Base-by-base conservation (phyloP, 2,888 invertebrate species). In the Carpatolechia fugitivella region DNA sequence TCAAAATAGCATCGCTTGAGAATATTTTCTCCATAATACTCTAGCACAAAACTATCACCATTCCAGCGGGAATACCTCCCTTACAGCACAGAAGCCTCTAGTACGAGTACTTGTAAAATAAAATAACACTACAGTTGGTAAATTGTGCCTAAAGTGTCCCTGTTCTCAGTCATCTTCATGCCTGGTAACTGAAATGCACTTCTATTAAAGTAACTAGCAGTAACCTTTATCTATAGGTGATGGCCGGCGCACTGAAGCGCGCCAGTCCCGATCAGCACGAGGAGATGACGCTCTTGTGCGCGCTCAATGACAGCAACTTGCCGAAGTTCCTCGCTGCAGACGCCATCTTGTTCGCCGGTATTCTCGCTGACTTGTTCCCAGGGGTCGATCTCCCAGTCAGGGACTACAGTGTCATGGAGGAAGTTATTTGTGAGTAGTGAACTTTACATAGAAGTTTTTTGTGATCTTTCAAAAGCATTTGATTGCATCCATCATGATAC, bases 321-420 rank as follows among this genome's bases (percentile, higher is more conserved):
- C 97, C 98, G 0, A 98, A 98, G 81, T 97, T 98, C 79, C 82
- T 98, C 54, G 92, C 94, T 0, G 96, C 97, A 50, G 98, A 98
- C 76, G 95, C 95, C 0, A 76, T 94, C 18, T 89, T 98, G 0
- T 97, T 98, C 75, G 94, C 95, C 78, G 97, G 97, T 6, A 97
- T 98, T 65, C 85, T 98, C 16, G 94, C 95, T n/a, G 97, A 98
- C 88, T 85, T 98, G 58, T 98, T 98, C 76, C 97, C 98, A 0
- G 96, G 95, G 0, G 93, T 96, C 0, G 92, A 91, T 6, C 86
- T 97, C 44, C 96, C 97, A 0, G 92, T 93, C 44, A 93, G 95
- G 46, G 95, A 97, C 73, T 97, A 97, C 72, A 96, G 95, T 0
- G 69, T 92, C 1, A 92, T 98, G 73, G 93, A 95, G 70, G 91